Base-by-base conservation (phyloP, 2,113 vertebrate genomes). In the Triplophysa rosa region DNA sequence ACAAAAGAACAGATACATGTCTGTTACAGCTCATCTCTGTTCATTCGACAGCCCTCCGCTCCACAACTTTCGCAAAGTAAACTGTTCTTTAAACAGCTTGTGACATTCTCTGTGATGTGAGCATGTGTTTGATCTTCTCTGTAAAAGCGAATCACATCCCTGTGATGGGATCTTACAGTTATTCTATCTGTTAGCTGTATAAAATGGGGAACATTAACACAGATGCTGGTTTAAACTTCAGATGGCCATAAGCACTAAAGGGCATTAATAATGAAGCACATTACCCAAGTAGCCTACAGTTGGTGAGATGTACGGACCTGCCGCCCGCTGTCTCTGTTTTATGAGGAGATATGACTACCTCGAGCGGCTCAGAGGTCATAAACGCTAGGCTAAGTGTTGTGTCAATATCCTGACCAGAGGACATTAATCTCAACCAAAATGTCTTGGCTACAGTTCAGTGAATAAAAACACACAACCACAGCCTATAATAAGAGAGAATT, bases 371-470 rank as follows among this genome's bases (percentile, higher is more conserved):
- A 16, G 77, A 74, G 85, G 84, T 89, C 89, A 90, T 91, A 91
- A 92, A 91, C 85, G 79, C 84, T 85, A 88, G 84, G 85, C 69
- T 90, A 91, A 93, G 87, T 88, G 89, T 85, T 89, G 87, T 93
- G 90, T 90, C 92, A 90, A 91, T 91, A 92, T 83, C 85, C 83
- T 84, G 85, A 86, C 67, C 83, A 78, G 79, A 68, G 66, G 69
- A 81, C 88, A 87, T 92, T 89, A 90, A 91, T 92, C 92, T 85
- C 17, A 72, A 81, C 65, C 85, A 79, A 81, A 86, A 73, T 78
- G 79, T 64, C 59, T 59, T 24, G 40, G 77, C 75, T 77, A 66
- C 82, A 82, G 88, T 83, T 86, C 81, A 73, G 58, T 11, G 3
- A 45, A 29, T 19, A 47, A 56, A 54, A 63, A 62, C 26, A 49